These are phyloP conservation scores for Anastatus disparis DNA, from an alignment of 1,140 invertebrate genomes.

Conservation along the genomic window DNA sequence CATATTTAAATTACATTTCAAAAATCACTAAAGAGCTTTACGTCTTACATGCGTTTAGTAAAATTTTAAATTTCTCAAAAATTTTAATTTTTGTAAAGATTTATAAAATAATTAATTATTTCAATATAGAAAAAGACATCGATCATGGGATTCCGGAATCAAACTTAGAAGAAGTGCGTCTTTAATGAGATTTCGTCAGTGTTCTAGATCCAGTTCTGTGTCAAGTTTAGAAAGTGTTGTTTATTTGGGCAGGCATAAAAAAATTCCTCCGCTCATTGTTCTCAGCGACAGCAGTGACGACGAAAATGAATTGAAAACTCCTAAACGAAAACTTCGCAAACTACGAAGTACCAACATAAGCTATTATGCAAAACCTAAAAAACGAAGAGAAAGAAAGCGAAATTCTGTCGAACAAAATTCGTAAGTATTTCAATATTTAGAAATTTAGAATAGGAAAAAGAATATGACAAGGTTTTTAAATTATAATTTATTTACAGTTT, in stretches of 20 bases:
- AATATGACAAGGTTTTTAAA: neutral
- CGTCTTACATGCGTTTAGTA: too few relatives aligned
- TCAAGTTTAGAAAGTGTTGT: slow-evolving; percentile 43
- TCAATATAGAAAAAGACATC: slow-evolving; percentile 1
- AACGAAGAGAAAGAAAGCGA: neutral
- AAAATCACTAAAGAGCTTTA: too few relatives aligned
- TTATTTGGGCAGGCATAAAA: slow-evolving; percentile 49
- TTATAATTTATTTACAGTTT: slow-evolving; percentile 12
- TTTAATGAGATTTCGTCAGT: neutral
- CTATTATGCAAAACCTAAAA: neutral
- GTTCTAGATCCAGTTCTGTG: neutral
- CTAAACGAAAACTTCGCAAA: slow-evolving; percentile 14
- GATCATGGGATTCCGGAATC: neutral
- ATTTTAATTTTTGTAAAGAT: slow-evolving; percentile 1
- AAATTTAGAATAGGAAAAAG: too few relatives aligned
- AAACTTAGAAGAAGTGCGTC: slow-evolving; percentile 2
- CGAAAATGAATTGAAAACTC: neutral
- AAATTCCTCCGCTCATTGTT: slow-evolving; percentile 50
- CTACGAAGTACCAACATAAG: neutral
- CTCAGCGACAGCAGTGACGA: slow-evolving; percentile 46
- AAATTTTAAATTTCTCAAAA: neutral
- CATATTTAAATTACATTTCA: too few relatives aligned
- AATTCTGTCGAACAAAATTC: neutral
- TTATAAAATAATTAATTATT: neutral
- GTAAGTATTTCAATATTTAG: too few relatives aligned